Conservation (phyloP, 2,888 invertebrate genomes). For the Rhogogaster chlorosoma region DNA sequence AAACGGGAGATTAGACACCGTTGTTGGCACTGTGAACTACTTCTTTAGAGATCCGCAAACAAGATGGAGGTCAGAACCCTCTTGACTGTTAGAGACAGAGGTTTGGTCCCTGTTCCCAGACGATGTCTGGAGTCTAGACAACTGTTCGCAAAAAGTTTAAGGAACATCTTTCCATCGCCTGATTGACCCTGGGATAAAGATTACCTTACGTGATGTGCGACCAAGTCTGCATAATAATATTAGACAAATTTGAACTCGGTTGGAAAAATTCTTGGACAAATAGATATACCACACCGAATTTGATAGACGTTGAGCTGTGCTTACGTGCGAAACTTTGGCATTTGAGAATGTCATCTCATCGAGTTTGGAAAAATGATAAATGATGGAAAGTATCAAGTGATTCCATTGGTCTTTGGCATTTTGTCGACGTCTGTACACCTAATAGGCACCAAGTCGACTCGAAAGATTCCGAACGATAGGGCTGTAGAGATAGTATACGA, state of each 20-base stretch:
- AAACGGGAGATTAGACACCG: conserved; percentile 17
- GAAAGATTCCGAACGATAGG: not conserved
- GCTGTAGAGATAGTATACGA: conserved; percentile 10
- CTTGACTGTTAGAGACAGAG: conserved; percentile 23
- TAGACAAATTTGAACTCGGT: not conserved
- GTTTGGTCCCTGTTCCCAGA: not conserved
- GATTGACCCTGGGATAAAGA: not conserved
- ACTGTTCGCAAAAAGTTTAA: not conserved
- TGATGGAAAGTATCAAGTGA: not conserved
- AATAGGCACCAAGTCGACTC: not conserved
- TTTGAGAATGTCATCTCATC: conserved; percentile 11
- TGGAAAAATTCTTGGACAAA: not conserved
- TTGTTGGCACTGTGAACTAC: conserved; percentile 14
- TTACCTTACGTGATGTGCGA: not conserved
- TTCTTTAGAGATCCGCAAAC: conserved; percentile 28
- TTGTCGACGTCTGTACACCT: not conserved
- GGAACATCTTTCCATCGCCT: not conserved
- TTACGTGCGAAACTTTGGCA: not conserved
- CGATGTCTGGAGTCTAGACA: conserved; percentile 15
- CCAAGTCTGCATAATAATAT: not conserved
- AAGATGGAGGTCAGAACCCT: conserved; percentile 48
- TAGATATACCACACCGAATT: not conserved
- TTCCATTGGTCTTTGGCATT: not conserved
- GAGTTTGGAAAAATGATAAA: not conserved
- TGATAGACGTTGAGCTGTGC: not conserved